Evolutionary conservation across 2,113 vertebrate species (phyloP), one percentile per base, ranked within the genome.

Genomic region (Dicerorhinus sumatrensis): DNA sequence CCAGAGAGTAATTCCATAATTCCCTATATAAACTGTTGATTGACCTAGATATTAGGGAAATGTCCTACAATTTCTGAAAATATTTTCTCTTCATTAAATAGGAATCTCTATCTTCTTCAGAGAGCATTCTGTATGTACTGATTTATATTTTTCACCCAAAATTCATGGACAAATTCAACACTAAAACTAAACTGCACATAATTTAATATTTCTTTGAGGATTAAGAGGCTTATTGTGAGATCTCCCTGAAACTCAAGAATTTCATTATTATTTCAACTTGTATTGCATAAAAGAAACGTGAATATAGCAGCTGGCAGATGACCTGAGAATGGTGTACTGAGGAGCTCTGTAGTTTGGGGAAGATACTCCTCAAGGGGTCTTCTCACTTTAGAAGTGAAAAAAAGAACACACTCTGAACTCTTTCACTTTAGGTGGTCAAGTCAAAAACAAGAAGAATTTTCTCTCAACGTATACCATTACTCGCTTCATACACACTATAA

Each of bases 191-290:
- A 85, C 1, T 85, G n/a, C 8, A 89, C 31, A 39, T 65, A 85
- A 91, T 63, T 97, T 79, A 56, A 85, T 73, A 81, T 70, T 89
- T 85, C 65, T 76, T 83, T 79, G 33, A 82, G 12, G 31, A 67
- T 42, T 88, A 77, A 80, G 10, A 96, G 95, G 3, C 9, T 73
- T 84, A 63, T 54, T 89, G 65, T 82, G 87, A 67, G 46, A 72
- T 75, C 46, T 73, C n/a, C 54, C 42, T 91, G n/a, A 94, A 93
- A 69, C 18, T 31, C 62, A 46, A 46, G 29, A 14, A 79, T 91
- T 93, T 89, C 17, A 25, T 33, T 80, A 48, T 11, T 21, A 77
- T 70, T 95, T 96, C 42, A 85, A 21, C 11, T 82, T 75, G 8
- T 42, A 48, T 77, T 90, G 1, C 25, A 9, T 94, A 56, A 85